Evolutionary conservation across 2,113 vertebrate species (phyloP), one percentile per base, ranked within the genome.

Genomic region (Onychorhynchus coronatus): DNA sequence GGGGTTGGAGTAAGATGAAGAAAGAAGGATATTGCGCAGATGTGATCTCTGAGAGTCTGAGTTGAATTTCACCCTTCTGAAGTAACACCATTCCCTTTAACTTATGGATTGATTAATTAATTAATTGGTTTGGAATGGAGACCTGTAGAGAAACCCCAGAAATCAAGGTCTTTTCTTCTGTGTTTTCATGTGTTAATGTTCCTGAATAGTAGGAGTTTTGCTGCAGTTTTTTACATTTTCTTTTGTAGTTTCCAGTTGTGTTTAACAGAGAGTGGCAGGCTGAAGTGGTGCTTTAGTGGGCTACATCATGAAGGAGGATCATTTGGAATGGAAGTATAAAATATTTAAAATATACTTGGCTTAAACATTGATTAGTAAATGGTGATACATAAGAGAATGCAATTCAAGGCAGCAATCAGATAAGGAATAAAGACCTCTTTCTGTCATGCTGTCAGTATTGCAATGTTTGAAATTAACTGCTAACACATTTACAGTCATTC

Each of bases 331-430:
- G 33, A 88, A 83, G 23, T 61, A 33, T 67, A 67, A 80, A 96
- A 85, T 92, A 94, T 61, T 91, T 93, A 78, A 96, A 92, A 79
- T 92, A 15, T 12, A 33, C 86, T 83, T 96, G 93, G 52, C 89
- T 95, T 91, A 96, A 96, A 41, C 63, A 35, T 24, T 73, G 52
- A 63, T 81, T 91, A 37, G 37, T 73, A 88, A 66, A 67, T 96
- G 79, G 61, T 63, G 46, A 66, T 85, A 50, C 11, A 3, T 46
- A 83, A 92, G 74, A 56, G 86, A 71, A 75, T 52, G 42, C 71
- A 72, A 66, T 78, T 90, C 89, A 75, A 93, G 77, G 73, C 15
- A 63, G 65, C 27, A 56, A 7, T 92, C 67, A 74, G 88, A 68
- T 20, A 35, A 63, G 53, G 58, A 76, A n/a, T 35, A 35, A 89